Evolutionary conservation across 2,113 vertebrate species (phyloP), one percentile per base, ranked within the genome.

Genomic region (Carassius gibelio): DNA sequence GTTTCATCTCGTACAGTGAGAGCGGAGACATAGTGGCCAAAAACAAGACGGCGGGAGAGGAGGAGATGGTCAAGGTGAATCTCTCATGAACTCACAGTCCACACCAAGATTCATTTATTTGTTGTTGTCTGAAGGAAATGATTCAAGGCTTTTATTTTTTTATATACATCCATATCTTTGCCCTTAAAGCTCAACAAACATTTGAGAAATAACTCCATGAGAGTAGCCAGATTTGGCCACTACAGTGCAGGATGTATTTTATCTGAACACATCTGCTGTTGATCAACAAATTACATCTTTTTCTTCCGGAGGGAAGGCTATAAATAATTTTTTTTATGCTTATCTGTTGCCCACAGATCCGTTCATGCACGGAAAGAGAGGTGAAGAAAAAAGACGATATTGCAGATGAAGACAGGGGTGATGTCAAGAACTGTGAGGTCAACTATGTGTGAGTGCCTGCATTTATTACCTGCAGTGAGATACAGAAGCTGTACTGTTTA

Each of bases 11-110:
- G 82, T 99, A 97, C 92, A 99, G 97, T 88, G 97, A 99, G 88
- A 95, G 93, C 74, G 98, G 97, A 10, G 98, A 99, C 92, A 97
- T 99, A 88, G 96, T 94, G 93, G 97, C 97, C 90, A 96, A 95
- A 92, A 97, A 85, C 90, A 98, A 97, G 93, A 95, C 94, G 11
- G 98, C 98, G 57, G 96, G 96, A 84, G 95, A 96, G 7, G 96
- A 91, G 87, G 97, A 99, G 94, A 99, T 99, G 95, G 92, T 99
- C 91, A 99, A 99, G 97, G 98, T 99, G 95, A 94, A 85, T 69
- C 74, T 83, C 14, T 52, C 17, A 11, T 59, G 1, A 52, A n/a
- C 19, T 23, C 72, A 34, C 64, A 11, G 19, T n/a, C 72, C 45
- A 23, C 21, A 26, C 3, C 42, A 75, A 50, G 21, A 50, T 75